Evolutionary conservation across 1,140 invertebrate species (phyloP), one percentile per base, ranked within the genome.

Genomic region (Aphelinus certus): DNA sequence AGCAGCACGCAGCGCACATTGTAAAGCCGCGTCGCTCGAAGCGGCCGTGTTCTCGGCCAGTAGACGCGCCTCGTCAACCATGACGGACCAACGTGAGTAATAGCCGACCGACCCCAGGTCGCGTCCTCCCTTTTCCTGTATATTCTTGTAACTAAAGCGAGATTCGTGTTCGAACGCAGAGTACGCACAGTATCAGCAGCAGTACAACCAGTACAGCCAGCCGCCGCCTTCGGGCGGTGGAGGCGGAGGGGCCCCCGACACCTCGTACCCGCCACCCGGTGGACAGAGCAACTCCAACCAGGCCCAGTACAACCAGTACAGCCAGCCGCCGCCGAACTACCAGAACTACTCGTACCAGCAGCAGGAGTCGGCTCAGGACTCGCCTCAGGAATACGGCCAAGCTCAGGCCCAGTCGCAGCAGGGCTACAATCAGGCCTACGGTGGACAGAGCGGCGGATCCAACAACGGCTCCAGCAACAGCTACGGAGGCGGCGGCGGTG

Each of bases 391-490:
- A 47, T 88, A 86, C 10, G 79, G 74, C 74, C 83, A 81, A 53
- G 69, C 82, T 0, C 82, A 81, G 80, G 68, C 62, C 85, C 89
- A 65, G 81, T 26, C 26, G 26, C 26, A 26, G 26, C 26, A 88
- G 69, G 85, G 84, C 75, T 88, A 90, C 76, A 86, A 88, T 58
- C 88, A 87, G 64, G 83, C 88, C 71, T 86, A 88, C 77, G 86
- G 89, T 79, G 86, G 86, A 74, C 85, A 53, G 9, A 53, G 88
- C 55, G 85, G 87, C 48, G 87, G 85, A 81, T 85, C 84, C 71
- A 80, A 84, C 67, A 82, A 82, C 63, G 82, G 84, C 48, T 78
- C 81, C 65, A 83, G 85, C 46, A 81, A 84, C 9, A 9, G 47
- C 3, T 3, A 2, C 3, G 51, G 64, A 26, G 47, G 6, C 26